These are phyloP conservation scores for Cherax quadricarinatus DNA, from an alignment of 1,140 invertebrate genomes.

Conservation along the genomic window DNA sequence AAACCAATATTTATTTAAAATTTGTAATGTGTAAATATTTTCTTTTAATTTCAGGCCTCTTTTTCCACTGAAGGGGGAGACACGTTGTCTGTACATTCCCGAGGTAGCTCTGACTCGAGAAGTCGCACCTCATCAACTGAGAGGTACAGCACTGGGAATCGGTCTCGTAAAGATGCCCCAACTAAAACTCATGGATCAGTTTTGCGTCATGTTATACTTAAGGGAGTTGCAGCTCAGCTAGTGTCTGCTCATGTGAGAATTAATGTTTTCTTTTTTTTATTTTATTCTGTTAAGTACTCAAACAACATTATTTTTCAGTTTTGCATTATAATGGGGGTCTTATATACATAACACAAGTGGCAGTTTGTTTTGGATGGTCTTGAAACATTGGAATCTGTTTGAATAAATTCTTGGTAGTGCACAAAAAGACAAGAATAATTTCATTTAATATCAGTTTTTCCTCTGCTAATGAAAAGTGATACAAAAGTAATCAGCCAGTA, in stretches of 20 bases:
- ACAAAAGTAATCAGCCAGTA: too few species aligned
- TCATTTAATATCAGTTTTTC: too few species aligned
- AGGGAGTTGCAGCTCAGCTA: conserved; percentile 92
- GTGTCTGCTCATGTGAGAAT: conserved; percentile 85
- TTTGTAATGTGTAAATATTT: too few species aligned
- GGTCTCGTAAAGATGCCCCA: conserved; percentile 73
- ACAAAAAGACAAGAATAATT: too few species aligned
- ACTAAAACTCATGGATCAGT: conserved; percentile 82
- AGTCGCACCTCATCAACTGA: conserved; percentile 74
- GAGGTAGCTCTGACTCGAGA: conserved; percentile 74
- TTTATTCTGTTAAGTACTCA: not conserved
- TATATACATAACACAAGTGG: too few species aligned
- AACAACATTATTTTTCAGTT: not conserved
- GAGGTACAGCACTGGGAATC: conserved; percentile 72
- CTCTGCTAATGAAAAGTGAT: too few species aligned
- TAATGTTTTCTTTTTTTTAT: not conserved
- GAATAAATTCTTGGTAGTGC: too few species aligned
- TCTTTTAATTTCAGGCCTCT: conserved; percentile 63
- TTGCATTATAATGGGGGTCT: too few species aligned
- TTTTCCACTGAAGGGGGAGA: conserved; percentile 75
- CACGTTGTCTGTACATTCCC: conserved; percentile 75
- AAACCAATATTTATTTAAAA: not conserved
- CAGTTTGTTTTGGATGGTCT: too few species aligned
- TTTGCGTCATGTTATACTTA: conserved; percentile 87
- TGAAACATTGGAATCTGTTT: too few species aligned